A percentile compares a stretch with the other conserved stretches of the same genome.
phyloP scores from a whole-genome alignment of 2,888 invertebrate genomes.

The Epiblema foenella region DNA sequence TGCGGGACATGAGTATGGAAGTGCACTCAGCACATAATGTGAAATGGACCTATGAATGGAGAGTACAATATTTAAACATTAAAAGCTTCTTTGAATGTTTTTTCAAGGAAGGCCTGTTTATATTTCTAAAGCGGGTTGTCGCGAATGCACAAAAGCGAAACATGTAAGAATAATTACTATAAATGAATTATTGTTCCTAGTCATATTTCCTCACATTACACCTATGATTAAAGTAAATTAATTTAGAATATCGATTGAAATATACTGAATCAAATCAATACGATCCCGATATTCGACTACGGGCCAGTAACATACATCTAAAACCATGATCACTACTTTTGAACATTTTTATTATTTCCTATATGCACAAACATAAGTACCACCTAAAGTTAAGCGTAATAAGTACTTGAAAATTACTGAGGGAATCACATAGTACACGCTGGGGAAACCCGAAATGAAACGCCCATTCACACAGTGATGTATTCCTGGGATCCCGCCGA shows the following conservation, averaged over 20 bases:
- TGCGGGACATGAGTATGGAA: not conserved
- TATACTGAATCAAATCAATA: not conserved
- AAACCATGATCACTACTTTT: not conserved
- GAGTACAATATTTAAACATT: not conserved
- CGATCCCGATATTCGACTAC: too few species aligned
- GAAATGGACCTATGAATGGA: not conserved
- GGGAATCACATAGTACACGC: not conserved
- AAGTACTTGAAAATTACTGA: not conserved
- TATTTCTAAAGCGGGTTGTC: too few species aligned
- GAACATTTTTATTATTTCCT: too few species aligned
- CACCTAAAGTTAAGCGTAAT: not conserved
- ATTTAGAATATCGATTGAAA: not conserved
- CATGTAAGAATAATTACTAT: too few species aligned
- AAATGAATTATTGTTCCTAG: too few species aligned
- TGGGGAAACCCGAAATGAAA: slow-evolving; percentile 16
- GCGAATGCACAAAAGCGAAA: not conserved
- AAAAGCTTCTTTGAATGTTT: not conserved
- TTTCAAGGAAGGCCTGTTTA: not conserved
- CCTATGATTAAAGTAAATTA: not conserved
- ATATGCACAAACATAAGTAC: not conserved
- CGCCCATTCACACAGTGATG: not conserved
- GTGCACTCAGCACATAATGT: slow-evolving; percentile 7
- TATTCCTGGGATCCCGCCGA: not conserved
- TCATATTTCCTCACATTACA: too few species aligned
- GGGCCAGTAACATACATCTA: too few species aligned